Base-by-base conservation (phyloP, 2,113 vertebrate genomes). In the Rallus limicola region DNA sequence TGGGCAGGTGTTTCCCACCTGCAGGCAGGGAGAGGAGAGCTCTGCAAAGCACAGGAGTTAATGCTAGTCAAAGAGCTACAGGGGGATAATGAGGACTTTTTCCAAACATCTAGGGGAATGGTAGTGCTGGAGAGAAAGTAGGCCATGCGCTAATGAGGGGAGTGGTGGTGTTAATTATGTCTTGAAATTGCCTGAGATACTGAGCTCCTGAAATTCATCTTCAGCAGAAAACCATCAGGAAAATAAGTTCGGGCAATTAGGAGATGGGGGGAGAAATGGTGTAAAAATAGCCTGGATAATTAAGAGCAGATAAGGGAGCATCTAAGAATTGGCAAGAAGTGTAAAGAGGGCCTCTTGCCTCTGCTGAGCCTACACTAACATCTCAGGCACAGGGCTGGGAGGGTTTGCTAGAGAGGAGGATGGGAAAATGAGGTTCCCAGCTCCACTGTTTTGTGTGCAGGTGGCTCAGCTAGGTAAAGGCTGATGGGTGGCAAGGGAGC, bases 281-380 rank as follows among this genome's bases (percentile, higher is more conserved):
- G 78, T 93, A 93, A 87, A 96, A 94, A 96, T 94, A 95, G 96
- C 74, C 59, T 59, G 91, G 67, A 75, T 95, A 94, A 95, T 96
- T 91, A 96, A 82, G 44, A 93, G n/a, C 28, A 65, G 89, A 92
- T 92, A 85, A 82, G 78, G 65, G 48, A 80, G 65, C 36, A 55
- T 89, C n/a, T 46, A 20, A 84, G 55, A 63, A 26, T 24, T 55
- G 82, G 29, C 46, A 71, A 84, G 46, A 38, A 50, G 58, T 3
- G 36, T n/a, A 55, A 42, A 65, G 69, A 72, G 80, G 69, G 14
- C 21, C 28, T 72, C 34, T 25, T 72, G 83, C 60, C 58, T 69
- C 50, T 65, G 79, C 70, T 55, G 79, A 71, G 82, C 59, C 18
- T 15, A 5, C 6, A 0, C 16, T 11, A 58, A 3, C 56, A 38